Evolutionary conservation across 2,113 vertebrate species (phyloP), one percentile per base, ranked within the genome.

Genomic region (Globicephala melas): DNA sequence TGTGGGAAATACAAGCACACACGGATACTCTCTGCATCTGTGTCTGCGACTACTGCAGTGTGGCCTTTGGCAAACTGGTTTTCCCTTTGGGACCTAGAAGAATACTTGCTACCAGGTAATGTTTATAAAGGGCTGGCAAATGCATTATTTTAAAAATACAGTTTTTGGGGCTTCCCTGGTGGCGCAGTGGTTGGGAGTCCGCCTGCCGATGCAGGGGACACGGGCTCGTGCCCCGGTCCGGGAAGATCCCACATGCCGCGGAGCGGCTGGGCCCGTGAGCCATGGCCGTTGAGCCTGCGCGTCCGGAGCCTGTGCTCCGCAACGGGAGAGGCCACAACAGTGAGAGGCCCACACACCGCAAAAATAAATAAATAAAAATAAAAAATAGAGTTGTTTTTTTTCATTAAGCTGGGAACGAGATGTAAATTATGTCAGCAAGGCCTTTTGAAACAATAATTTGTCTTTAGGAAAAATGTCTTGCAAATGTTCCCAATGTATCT

Each of bases 381-480:
- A 85, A 63, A 88, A 73, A 58, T 14, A 12, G 2, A 15, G 18
- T 28, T 77, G 0, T n/a, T 83, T 53, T 70, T n/a, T 31, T 41
- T 3, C n/a, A 8, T 85, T 73, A 41, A 90, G 3, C 60, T 63
- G 14, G 21, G 23, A 76, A 76, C 26, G 62, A 73, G 53, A 23
- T 91, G 20, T 26, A 28, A 23, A 23, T 74, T 36, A 50, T 76
- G 38, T 85, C 60, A 87, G 58, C 47, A 55, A 87, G 21, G 47
- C 41, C 23, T 87, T 87, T 36, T 15, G 73, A 38, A 85, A 55
- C 13, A 31, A 55, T 74, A 60, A 47, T 73, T 68, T 92, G 20
- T 94, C 58, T 38, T 82, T 50, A 89, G 67, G 87, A 83, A 94
- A 13, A 87, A 67, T 84, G 97, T 83, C 58, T 7, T 94, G 80